Evolutionary conservation across 1,140 invertebrate species (phyloP).

Genomic region (Panulirus ornatus): DNA sequence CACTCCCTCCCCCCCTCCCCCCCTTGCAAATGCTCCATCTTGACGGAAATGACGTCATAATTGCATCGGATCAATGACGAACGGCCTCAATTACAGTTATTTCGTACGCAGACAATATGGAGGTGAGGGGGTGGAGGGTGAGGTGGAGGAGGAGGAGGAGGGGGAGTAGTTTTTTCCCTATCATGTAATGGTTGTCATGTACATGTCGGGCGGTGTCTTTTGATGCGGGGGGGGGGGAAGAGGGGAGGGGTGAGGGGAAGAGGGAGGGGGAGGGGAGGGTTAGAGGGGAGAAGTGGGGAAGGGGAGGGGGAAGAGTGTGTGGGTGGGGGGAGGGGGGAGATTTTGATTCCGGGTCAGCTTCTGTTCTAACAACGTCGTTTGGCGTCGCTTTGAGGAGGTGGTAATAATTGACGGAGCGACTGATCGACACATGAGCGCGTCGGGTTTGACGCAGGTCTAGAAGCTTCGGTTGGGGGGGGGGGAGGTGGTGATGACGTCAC

Average conservation of each 20-base stretch:
- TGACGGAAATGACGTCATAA: not conserved
- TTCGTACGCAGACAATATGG: not conserved
- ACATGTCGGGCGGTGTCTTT: not conserved
- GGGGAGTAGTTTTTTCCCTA: not conserved
- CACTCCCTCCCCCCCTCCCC: not conserved
- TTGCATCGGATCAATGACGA: not conserved
- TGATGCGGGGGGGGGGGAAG: not conserved
- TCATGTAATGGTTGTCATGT: constrained; percentile 5
- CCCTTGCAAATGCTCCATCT: not conserved
- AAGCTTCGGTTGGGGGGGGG: too few relatives aligned
- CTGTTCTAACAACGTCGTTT: too few relatives aligned
- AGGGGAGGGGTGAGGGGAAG: not conserved
- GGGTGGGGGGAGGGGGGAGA: not conserved
- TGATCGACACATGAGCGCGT: too few relatives aligned
- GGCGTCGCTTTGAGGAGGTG: too few relatives aligned
- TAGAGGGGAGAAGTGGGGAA: too few relatives aligned
- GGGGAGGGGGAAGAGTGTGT: too few relatives aligned
- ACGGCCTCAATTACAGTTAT: not conserved
- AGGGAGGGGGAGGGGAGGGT: not conserved
- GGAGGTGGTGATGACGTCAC: too few relatives aligned
- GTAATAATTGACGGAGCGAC: too few relatives aligned
- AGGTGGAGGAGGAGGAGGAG: too few relatives aligned
- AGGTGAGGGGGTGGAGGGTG: too few relatives aligned
- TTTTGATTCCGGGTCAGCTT: too few relatives aligned
- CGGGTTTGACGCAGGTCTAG: too few relatives aligned